Conservation (phyloP, 2,888 invertebrate genomes). For the Muschampia plurimacula region DNA sequence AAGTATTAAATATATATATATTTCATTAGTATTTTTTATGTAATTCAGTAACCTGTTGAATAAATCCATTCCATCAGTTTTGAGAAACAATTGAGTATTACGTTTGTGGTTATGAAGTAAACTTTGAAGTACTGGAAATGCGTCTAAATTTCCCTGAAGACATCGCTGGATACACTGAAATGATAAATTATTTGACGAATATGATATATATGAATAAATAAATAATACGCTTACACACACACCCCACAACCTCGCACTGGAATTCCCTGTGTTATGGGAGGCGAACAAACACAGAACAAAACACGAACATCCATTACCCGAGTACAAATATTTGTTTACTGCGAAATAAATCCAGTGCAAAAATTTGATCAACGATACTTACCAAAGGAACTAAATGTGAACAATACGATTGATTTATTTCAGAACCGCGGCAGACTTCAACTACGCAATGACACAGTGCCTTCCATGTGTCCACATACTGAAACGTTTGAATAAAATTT, state of each 20-base stretch:
- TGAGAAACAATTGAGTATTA: conserved; percentile 64
- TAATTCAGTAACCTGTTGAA: conserved; percentile 62
- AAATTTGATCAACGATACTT: conserved; percentile 42
- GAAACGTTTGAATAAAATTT: conserved; percentile 34
- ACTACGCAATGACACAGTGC: conserved; percentile 70
- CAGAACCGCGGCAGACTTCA: conserved; percentile 59
- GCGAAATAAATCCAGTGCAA: no score
- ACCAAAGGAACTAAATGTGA: conserved; percentile 72
- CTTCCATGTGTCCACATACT: conserved; percentile 72
- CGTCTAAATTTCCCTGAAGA: conserved; percentile 56
- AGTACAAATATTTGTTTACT: no score
- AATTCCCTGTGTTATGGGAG: no score
- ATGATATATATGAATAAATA: neutral
- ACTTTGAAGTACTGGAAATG: conserved; percentile 63
- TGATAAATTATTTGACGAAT: neutral
- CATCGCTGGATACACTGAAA: conserved; percentile 68
- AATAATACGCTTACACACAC: no score
- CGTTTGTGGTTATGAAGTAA: conserved; percentile 60
- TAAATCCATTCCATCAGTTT: conserved; percentile 62
- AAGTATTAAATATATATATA: neutral
- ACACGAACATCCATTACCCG: no score
- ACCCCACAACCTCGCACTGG: neutral
- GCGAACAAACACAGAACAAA: no score
- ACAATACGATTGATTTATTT: conserved; percentile 68
- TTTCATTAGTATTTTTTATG: neutral